phyloP scores from a whole-genome alignment of 37 sponge, comb jelly and placozoan species.

The Beroe ovata region DNA sequence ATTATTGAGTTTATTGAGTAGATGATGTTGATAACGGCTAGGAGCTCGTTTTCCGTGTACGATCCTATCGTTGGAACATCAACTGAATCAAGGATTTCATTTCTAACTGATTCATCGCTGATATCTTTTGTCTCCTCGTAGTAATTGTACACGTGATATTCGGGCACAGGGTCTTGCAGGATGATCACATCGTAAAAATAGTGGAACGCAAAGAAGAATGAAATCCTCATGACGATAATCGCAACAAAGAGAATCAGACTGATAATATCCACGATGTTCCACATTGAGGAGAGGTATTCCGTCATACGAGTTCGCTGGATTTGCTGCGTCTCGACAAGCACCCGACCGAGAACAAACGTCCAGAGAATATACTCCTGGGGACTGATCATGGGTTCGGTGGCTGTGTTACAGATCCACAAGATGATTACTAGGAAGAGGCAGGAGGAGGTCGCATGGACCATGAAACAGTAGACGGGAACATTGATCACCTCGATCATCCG shows the following conservation, averaged over 20 bases:
- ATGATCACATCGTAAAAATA: constrained; percentile 1
- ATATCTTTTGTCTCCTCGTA: background rate
- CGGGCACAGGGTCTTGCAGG: background rate
- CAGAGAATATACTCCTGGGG: constrained; percentile 45
- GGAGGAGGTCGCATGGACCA: constrained; percentile 67
- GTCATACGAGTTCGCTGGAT: constrained; percentile 58
- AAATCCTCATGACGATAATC: constrained; percentile 66
- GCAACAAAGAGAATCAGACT: constrained; percentile 60
- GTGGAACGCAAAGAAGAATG: constrained; percentile 50
- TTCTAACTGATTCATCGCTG: background rate
- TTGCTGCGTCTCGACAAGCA: constrained; percentile 58
- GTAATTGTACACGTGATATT: background rate
- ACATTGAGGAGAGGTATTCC: constrained; percentile 60
- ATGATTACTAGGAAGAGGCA: constrained; percentile 64
- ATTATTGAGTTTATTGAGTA: constrained; percentile 66
- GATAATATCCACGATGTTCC: constrained; percentile 64
- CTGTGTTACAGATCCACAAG: constrained; percentile 61
- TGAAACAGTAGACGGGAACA: constrained; percentile 67
- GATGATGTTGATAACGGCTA: constrained; percentile 59
- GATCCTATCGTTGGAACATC: constrained; percentile 18
- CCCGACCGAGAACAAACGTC: constrained; percentile 61
- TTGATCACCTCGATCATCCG: constrained; percentile 63
- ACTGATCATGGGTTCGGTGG: constrained; percentile 31
- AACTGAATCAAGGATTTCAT: background rate
- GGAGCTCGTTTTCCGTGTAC: constrained; percentile 47